Base-by-base conservation (phyloP, 2,113 vertebrate species). In the Lasiurus cinereus region DNA sequence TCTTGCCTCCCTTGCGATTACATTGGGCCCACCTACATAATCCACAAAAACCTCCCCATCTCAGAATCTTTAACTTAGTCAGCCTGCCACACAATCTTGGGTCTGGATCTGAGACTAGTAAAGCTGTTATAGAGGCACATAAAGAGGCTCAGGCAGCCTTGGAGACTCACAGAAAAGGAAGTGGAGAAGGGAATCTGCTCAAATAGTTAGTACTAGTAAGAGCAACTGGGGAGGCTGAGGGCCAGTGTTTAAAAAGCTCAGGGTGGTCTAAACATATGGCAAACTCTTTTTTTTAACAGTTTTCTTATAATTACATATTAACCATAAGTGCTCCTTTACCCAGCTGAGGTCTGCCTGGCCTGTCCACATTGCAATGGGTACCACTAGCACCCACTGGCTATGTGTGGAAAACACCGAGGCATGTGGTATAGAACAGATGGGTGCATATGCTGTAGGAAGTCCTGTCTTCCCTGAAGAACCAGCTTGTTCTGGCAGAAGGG, bases 401-500 rank as follows among this genome's bases (percentile, higher is more conserved):
- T 48, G 31, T 46, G 33, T 56, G 10, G 66, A 93, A 84, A 96
- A 96, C 66, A 50, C 52, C 6, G 50, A 95, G 24, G 15, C 33
- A 36, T 31, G 43, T 88, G 79, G 36, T 59, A 74, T 70, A 87
- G 52, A 92, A 76, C 93, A 95, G 96, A 97, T 93, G 90, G 77
- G 13, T 82, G 4, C 76, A 33, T 73, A 46, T 59, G 77, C 69
- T 2, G 16, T 31, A 79, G 95, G 88, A 94, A 86, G 88, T 54
- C 94, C 54, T 92, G n/a, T 82, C 83, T 76, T 92, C 73, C 80
- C 77, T 88, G 77, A 73, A 92, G 69, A 90, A 78, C 48, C 56
- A 92, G 67, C 84, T 88, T 96, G 48, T 78, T 78, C 93, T 88
- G 69, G 39, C 92, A 94, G 86, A 95, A 94, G 87, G 50, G 16